These are phyloP conservation scores for Odontophorus gujanensis DNA, from an alignment of 2,113 vertebrate genomes.

Conservation along the genomic window DNA sequence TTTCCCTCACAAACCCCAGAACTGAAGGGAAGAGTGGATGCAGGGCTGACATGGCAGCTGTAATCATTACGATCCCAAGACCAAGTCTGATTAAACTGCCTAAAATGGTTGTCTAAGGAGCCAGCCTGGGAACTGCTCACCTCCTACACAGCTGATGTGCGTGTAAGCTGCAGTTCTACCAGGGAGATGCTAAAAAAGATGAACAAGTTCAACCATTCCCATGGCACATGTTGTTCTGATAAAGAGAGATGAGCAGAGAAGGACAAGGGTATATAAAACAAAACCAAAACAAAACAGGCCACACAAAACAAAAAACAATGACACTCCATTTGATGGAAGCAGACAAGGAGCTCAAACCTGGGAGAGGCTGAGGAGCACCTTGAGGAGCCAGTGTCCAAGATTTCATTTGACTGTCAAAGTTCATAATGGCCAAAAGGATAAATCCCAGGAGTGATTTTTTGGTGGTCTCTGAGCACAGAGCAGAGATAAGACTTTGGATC, in stretches of 20 bases:
- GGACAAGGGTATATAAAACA: background rate
- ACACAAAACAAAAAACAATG: background rate
- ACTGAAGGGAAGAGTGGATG: background rate
- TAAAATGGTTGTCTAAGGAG: background rate
- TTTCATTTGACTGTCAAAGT: background rate
- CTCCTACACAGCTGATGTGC: fast-evolving
- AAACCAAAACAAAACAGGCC: background rate
- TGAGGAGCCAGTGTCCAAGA: background rate
- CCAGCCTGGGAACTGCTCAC: background rate
- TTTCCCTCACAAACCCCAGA: background rate
- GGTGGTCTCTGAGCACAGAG: background rate
- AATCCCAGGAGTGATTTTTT: background rate
- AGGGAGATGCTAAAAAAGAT: background rate
- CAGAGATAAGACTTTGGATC: background rate
- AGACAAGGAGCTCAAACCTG: background rate
- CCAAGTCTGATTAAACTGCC: background rate
- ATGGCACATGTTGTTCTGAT: too few relatives aligned
- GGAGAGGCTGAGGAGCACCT: background rate
- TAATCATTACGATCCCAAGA: background rate
- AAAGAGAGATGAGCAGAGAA: background rate
- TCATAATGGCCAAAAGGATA: background rate
- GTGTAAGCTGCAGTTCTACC: background rate
- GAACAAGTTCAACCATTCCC: background rate
- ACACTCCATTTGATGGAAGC: background rate
- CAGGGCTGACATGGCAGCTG: fast-evolving